These are phyloP conservation scores for Apamea anceps DNA, from an alignment of 2,888 invertebrate species.

Conservation along the genomic window DNA sequence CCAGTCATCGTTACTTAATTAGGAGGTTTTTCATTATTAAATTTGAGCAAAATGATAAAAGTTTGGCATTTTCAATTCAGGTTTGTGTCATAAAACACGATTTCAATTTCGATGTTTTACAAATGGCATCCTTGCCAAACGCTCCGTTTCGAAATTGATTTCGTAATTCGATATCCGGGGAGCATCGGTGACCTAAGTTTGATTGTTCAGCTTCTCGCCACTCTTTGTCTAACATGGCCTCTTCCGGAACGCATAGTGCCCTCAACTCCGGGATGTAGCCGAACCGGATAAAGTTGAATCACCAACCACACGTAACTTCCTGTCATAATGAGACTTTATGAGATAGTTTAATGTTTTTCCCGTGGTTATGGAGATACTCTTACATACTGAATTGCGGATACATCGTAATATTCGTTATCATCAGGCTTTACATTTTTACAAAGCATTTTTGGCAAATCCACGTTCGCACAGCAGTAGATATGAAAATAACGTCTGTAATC, in stretches of 20 bases:
- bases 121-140: slow-evolving; percentile 18
- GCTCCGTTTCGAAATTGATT: slow-evolving; percentile 58
- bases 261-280: slow-evolving; percentile 72
- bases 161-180: slow-evolving; percentile 68
- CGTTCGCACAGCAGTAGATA: slow-evolving; percentile 43
- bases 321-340: slow-evolving; percentile 64
- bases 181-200: slow-evolving; percentile 72
- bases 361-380: slow-evolving; percentile 6
- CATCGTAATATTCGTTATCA: not conserved
- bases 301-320: slow-evolving; percentile 77
- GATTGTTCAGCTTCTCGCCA: slow-evolving; percentile 68
- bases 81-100: slow-evolving; percentile 28
- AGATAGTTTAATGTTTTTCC: slow-evolving; percentile 18
- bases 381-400: not conserved
- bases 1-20: slow-evolving; percentile 77
- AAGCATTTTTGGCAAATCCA: not conserved
- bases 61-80: slow-evolving; percentile 43
- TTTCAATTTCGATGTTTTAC: slow-evolving; percentile 29
- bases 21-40: slow-evolving; percentile 57
- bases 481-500: slow-evolving; percentile 68
- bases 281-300: slow-evolving; percentile 77
- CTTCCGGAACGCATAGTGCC: slow-evolving; percentile 77
- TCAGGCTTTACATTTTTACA: not conserved
- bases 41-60: slow-evolving; percentile 42
- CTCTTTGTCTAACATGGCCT: slow-evolving; percentile 74